These are phyloP conservation scores for Eupithecia subumbrata DNA, from an alignment of 2,888 invertebrate genomes.

Conservation along the genomic window DNA sequence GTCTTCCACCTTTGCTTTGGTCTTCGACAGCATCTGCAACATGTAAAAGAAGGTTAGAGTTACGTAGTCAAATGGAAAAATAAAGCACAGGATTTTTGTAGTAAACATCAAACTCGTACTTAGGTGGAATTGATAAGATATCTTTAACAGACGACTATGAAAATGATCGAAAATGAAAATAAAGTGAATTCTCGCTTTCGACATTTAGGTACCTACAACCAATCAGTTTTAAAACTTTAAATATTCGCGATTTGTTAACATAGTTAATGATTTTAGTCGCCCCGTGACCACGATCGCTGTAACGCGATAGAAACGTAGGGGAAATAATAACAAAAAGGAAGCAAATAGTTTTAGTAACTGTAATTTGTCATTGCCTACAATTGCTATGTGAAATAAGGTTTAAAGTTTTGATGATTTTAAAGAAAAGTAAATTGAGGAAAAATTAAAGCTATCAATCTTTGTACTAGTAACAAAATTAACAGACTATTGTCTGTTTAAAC, in stretches of 20 bases:
- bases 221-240: too few species aligned
- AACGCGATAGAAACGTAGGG: too few species aligned
- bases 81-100: background rate
- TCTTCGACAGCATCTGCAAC: conserved; percentile 51
- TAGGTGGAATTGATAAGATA: too few species aligned
- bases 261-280: too few species aligned
- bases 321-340: too few species aligned
- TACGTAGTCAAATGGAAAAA: background rate
- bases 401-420: background rate
- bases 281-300: too few species aligned
- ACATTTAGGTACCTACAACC: background rate
- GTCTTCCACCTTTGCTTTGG: conserved; percentile 60
- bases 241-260: too few species aligned
- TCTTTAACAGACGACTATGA: too few species aligned
- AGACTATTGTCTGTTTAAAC: too few species aligned
- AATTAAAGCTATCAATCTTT: background rate
- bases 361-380: background rate
- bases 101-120: too few species aligned
- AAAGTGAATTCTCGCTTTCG: background rate
- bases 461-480: too few species aligned
- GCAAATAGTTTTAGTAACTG: too few species aligned
- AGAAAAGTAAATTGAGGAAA: background rate
- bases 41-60: background rate
- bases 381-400: background rate
- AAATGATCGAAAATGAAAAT: background rate